Base-by-base conservation (phyloP, 2,113 vertebrate species). In the Choloepus hoffmanni region DNA sequence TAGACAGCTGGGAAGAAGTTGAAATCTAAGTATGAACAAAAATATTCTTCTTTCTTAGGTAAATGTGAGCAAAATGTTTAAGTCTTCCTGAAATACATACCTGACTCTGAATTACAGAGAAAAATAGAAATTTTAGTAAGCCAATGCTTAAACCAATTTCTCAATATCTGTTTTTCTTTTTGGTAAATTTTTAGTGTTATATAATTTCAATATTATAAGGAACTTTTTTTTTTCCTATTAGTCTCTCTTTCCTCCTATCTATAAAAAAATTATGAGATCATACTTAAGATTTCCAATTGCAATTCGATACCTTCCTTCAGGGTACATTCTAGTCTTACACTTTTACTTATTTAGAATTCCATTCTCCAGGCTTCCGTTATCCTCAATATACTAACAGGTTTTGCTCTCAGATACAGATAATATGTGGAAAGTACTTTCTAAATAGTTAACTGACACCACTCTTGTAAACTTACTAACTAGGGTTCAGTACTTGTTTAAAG, bases 11-110 rank as follows among this genome's bases (percentile, higher is more conserved):
- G 43, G 23, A 89, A 50, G 33, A 5, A 23, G 3, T 63, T 43
- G 24, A 94, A 94, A 81, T 72, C 45, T 40, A 88, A 50, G 24
- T 50, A 30, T 79, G 30, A 82, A 73, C 53, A 81, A 78, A 88
- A 28, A 48, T 9, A 40, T 15, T 73, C 33, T 26, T 53, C 82
- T 50, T 50, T 55, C 45, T 48, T 5, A 18, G 40, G 7, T 10
- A 67, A 16, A 62, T 26, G 26, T 63, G 67, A 89, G 33, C 26
- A 63, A 43, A 73, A 30, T 74, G 40, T 36, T 4, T 55, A 53
- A 33, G 62, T 62, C 85, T 65, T 33, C 19, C 24, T 63, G 13
- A 36, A 70, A 53, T 73, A 24, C 8, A 81, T 33, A 73, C 26
- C 33, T 63, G 23, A 79, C 33, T 81, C 19, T 79, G n/a, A 23